Evolutionary conservation across 2,797 vertebrate species (phyloP), one percentile per base, ranked within the genome.

Genomic region (Gymnothorax reevesii): DNA sequence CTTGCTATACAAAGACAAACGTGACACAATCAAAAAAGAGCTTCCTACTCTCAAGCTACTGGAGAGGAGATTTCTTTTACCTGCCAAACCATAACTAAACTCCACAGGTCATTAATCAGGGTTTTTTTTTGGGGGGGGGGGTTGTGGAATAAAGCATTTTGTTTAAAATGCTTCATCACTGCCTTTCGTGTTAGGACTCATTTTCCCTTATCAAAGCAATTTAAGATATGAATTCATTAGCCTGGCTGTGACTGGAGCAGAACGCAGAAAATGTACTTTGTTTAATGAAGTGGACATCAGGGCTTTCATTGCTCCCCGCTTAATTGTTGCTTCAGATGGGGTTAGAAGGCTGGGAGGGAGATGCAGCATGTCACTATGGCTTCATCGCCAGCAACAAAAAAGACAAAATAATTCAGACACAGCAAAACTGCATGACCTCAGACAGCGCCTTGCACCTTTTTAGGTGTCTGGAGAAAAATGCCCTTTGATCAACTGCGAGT

Each of bases 321-420:
- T 54, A 80, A 80, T 55, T 55, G 77, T 80, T 80, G 52, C 49
- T 55, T 80, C 77, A 55, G 77, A 49, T 80, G 77, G 52, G 77
- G 77, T 20, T 54, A 22, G 52, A 33, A 80, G 17, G 52, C 77
- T 13, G 52, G 77, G 77, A 55, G 77, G 17, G n/a, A 8, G 77
- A 22, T 10, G 17, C 77, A 22, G 52, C 77, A 55, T 80, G 55
- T 80, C 77, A 55, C 77, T n/a, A 17, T 52, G 17, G 7, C 77
- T 33, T 52, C 22, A 22, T 80, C 52, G 77, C 49, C 77, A 80
- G 52, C 77, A 55, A 52, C 77, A 20, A 80, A 80, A 49, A 80
- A 80, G 49, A 20, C 0, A 10, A 80, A 20, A 80, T 80, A 80
- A 80, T 54, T 80, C 77, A 80, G 52, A 49, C 52, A 7, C 49